Percentiles rank a stretch among this genome's conserved stretches.
Evolutionary conservation across 2,113 vertebrate species (phyloP).

Genomic region (Cyanoramphus novaezelandiae): DNA sequence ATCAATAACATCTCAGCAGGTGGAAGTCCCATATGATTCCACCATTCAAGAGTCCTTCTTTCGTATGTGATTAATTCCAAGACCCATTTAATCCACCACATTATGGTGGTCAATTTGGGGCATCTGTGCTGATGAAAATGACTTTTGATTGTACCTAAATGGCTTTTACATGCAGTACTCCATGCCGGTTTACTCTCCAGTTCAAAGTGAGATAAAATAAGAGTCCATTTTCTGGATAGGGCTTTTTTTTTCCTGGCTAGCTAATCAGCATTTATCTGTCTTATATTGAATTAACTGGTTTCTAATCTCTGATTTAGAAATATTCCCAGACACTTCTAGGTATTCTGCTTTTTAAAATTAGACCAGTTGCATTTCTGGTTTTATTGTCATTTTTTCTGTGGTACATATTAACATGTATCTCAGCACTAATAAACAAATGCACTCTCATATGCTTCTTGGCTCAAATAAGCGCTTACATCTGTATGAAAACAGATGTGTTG

Average conservation of each 20-base stretch:
- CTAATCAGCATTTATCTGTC: neutral
- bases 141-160: slow-evolving; percentile 59
- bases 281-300: neutral
- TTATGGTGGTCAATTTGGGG: slow-evolving; percentile 48
- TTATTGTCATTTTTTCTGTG: neutral
- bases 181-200: neutral
- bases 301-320: neutral
- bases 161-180: slow-evolving; percentile 50
- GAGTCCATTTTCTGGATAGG: slow-evolving; percentile 1
- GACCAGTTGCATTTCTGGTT: neutral
- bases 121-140: slow-evolving; percentile 65
- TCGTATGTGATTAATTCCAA: slow-evolving; percentile 50
- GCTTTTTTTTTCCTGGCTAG: neutral
- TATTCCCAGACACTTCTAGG: neutral
- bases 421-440: neutral
- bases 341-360: neutral
- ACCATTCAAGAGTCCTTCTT: slow-evolving; percentile 47
- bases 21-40: slow-evolving; percentile 34
- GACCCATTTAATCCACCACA: slow-evolving; percentile 46
- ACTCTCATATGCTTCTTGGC: neutral
- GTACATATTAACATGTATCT: neutral
- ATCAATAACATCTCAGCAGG: slow-evolving; percentile 26
- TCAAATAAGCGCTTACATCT: neutral
- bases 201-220: slow-evolving; percentile 40
- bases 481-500: neutral